These are phyloP conservation scores for Eulithis testata DNA, from an alignment of 2,888 invertebrate species.

Conservation along the genomic window DNA sequence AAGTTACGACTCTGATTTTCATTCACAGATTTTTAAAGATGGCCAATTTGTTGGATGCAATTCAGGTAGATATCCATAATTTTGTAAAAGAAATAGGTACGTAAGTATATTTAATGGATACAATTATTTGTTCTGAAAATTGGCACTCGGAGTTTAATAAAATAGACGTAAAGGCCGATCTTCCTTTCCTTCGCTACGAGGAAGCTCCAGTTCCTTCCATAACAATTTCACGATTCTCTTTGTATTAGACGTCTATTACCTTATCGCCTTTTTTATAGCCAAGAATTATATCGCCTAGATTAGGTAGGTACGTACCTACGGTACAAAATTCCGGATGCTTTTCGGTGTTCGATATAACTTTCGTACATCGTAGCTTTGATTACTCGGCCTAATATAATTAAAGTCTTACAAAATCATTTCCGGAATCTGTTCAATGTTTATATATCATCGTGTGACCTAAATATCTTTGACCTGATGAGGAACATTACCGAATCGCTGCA, in stretches of 20 bases:
- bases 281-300: not conserved
- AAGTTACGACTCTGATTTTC: too few species aligned
- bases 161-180: too few species aligned
- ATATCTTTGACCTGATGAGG: slow-evolving; percentile 52
- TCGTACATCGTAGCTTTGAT: slow-evolving; percentile 36
- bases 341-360: slow-evolving; percentile 37
- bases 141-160: too few species aligned
- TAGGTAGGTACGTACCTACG: not conserved
- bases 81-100: too few species aligned
- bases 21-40: too few species aligned
- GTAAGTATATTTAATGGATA: not conserved
- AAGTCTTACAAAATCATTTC: slow-evolving; percentile 42
- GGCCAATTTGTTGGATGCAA: not conserved
- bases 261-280: not conserved
- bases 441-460: slow-evolving; percentile 53
- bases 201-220: too few species aligned
- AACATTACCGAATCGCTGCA: slow-evolving; percentile 45
- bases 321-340: slow-evolving; percentile 30
- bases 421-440: slow-evolving; percentile 53
- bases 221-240: too few species aligned
- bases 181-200: too few species aligned
- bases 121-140: slow-evolving; percentile 2
- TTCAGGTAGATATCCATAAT: too few species aligned
- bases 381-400: slow-evolving; percentile 42
- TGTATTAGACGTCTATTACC: not conserved